A percentile compares a stretch with the other conserved stretches of the same genome.
Evolutionary conservation across 1,140 invertebrate species (phyloP).

Genomic region (Drosophila orosa): DNA sequence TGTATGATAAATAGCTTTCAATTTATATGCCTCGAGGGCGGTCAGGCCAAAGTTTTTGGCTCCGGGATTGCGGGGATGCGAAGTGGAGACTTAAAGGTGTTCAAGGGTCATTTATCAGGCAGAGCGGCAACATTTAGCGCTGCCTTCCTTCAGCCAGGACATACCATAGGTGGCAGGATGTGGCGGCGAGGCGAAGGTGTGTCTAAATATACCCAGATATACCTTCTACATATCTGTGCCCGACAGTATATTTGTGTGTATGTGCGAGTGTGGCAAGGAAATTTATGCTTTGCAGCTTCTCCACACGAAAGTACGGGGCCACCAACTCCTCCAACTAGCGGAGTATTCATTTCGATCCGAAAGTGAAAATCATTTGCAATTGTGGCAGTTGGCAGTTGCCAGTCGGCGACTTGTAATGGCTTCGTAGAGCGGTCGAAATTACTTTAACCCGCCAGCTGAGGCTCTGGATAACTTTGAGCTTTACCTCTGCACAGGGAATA

Average conservation of each 20-base stretch:
- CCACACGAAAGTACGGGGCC: conserved; percentile 28
- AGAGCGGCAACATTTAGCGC: conserved; percentile 79
- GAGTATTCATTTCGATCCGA: conserved; percentile 78
- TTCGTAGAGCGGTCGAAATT: conserved; percentile 76
- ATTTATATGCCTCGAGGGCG: conserved; percentile 79
- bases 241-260: background rate
- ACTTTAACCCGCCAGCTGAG: conserved; percentile 67
- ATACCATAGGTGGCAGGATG: conserved; percentile 50
- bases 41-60: conserved; percentile 57
- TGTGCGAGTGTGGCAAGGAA: conserved; percentile 44
- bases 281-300: conserved; percentile 44
- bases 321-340: conserved; percentile 53
- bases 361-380: conserved; percentile 83
- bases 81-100: conserved; percentile 71
- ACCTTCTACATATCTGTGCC: conserved; percentile 22
- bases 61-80: conserved; percentile 18
- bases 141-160: conserved; percentile 31
- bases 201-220: conserved; percentile 45
- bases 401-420: conserved; percentile 65
- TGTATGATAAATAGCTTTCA: conserved; percentile 83
- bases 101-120: conserved; percentile 82
- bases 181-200: conserved; percentile 30
- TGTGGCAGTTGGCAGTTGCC: conserved; percentile 63
- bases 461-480: conserved; percentile 11
- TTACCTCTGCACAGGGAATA: conserved; percentile 3